These are phyloP conservation scores for Styela clava DNA, from an alignment of 23 tunicate species.

Conservation along the genomic window DNA sequence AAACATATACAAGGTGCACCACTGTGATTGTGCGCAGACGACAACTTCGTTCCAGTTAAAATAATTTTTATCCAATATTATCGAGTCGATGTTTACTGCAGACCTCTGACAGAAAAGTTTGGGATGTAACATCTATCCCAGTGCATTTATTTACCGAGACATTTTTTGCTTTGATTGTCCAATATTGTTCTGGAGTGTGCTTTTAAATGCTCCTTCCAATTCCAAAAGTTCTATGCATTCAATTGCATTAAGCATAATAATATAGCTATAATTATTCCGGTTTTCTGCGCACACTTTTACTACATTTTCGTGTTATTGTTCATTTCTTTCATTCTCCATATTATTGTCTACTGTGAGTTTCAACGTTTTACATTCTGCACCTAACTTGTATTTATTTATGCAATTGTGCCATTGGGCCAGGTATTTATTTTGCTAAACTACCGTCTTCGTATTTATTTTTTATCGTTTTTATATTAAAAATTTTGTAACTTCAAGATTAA, in stretches of 20 bases:
- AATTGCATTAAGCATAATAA: background rate
- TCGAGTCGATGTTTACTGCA: too few relatives aligned
- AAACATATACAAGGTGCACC: background rate
- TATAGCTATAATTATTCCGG: background rate
- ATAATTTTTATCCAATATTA: background rate
- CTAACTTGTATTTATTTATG: background rate
- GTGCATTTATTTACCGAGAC: too few relatives aligned
- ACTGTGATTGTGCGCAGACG: background rate
- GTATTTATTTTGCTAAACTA: background rate
- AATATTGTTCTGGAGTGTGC: background rate
- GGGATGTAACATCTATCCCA: background rate
- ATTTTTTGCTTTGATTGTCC: too few relatives aligned
- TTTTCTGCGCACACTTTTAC: background rate
- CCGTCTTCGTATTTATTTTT: background rate
- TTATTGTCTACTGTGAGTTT: background rate
- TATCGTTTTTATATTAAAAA: background rate
- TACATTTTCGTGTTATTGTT: background rate
- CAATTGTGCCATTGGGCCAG: background rate
- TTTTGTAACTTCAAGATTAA: too few relatives aligned
- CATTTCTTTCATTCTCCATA: background rate
- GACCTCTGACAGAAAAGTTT: too few relatives aligned
- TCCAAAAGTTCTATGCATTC: background rate
- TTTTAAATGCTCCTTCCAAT: too few relatives aligned
- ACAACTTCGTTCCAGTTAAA: background rate
- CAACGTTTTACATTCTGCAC: constrained; percentile 4